Conservation (phyloP, 2,888 invertebrate genomes). For the Euzetes globulus region DNA sequence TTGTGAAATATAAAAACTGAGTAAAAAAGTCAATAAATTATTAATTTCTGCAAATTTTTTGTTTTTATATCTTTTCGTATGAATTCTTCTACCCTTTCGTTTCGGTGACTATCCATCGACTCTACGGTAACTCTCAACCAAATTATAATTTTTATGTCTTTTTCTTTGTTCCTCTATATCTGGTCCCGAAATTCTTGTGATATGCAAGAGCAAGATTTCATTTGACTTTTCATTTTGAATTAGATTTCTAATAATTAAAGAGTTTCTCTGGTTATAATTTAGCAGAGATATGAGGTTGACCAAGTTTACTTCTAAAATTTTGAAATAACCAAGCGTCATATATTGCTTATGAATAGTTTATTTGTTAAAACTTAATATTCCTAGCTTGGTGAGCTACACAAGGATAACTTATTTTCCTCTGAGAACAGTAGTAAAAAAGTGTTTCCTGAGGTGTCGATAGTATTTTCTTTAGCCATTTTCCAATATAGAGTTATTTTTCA, state of each 20-base stretch:
- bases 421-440: too few relatives aligned
- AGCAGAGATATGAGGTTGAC: too few relatives aligned
- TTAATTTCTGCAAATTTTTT: background rate
- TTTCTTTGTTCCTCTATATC: background rate
- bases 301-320: too few relatives aligned
- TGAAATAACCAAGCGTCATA: too few relatives aligned
- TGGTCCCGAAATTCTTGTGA: background rate
- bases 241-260: too few relatives aligned
- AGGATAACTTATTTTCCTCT: too few relatives aligned
- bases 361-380: too few relatives aligned
- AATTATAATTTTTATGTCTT: background rate
- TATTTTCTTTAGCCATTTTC: background rate
- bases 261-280: too few relatives aligned
- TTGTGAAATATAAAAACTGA: background rate
- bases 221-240: too few relatives aligned
- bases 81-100: background rate
- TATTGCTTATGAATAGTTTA: too few relatives aligned
- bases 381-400: too few relatives aligned
- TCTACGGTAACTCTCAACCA: background rate
- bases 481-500: background rate
- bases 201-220: too few relatives aligned
- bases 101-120: background rate
- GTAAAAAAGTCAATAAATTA: background rate
- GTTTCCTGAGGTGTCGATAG: background rate
- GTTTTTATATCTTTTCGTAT: conserved; percentile 2